Evolutionary conservation across 1,140 invertebrate genomes (phyloP), one percentile per base, ranked within the genome.

Genomic region (Anagrus nilaparvatae): DNA sequence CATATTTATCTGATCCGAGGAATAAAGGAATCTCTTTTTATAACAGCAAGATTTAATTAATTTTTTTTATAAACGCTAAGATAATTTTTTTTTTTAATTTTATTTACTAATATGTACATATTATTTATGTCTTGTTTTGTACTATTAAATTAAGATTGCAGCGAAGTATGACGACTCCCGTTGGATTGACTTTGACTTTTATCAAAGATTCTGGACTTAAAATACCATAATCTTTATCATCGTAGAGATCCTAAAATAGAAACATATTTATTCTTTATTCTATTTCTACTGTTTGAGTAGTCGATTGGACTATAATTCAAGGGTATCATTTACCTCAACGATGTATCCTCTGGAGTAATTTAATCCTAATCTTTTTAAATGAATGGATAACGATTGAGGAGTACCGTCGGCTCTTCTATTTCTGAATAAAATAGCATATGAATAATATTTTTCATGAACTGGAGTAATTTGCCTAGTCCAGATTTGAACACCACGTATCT

Each of bases 131-230:
- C n/a, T n/a, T n/a, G n/a, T n/a, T n/a, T n/a, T n/a, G n/a, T n/a
- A n/a, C n/a, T n/a, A n/a, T n/a, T n/a, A n/a, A n/a, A n/a, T n/a
- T n/a, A 8, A 86, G 75, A 60, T 87, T 78, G 27, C 82, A 84
- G 51, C 83, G 71, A n/a, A 88, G 66, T 56, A 88, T 87, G 19
- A 88, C 85, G 50, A 87, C 84, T 56, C 87, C 89, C 60, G 90
- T 90, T 51, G 91, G 91, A 69, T 95, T 93, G 2, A 96, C 88
- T 74, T 87, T 85, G 17, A 93, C 85, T 70, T 87, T 90, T 51
- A 96, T 87, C 61, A 86, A 85, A 14, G 90, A 88, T 57, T 82
- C 78, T 1, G 88, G 84, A 18, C 78, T 80, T 25, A 91, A 65
- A 38, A 86, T 74, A 32, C 87, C 87, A 53, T 89, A 88, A 53